Conservation (phyloP, 1,140 invertebrate genomes). For the Lordiphosa clarofinis region DNA sequence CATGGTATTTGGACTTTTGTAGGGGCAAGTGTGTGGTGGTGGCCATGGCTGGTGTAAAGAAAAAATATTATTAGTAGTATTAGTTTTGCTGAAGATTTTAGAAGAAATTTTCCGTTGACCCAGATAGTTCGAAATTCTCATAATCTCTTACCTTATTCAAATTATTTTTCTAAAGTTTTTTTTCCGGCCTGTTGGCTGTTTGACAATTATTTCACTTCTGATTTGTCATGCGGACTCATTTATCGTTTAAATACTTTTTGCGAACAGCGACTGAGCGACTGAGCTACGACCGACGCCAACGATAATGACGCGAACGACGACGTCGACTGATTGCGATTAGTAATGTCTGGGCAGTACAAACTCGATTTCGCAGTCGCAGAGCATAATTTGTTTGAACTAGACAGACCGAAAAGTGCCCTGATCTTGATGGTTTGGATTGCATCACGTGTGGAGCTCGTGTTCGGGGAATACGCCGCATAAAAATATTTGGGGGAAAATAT, state of each 20-base stretch:
- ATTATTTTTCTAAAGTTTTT: conserved; percentile 8
- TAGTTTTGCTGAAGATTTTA: conserved; percentile 21
- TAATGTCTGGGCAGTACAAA: conserved; percentile 36
- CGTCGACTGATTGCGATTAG: conserved; percentile 34
- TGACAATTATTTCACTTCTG: conserved; percentile 69
- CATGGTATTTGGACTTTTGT: conserved; percentile 56
- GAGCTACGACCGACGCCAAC: not conserved
- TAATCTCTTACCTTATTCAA: conserved; percentile 14
- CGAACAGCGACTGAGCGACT: not conserved
- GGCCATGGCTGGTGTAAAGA: conserved; percentile 34
- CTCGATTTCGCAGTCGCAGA: conserved; percentile 17
- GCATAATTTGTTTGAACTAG: conserved; percentile 36
- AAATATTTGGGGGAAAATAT: conserved; percentile 37
- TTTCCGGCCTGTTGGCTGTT: conserved; percentile 34
- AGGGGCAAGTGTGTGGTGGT: conserved; percentile 52
- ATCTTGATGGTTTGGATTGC: conserved; percentile 22
- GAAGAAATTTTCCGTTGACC: not conserved
- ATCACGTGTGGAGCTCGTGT: conserved; percentile 59
- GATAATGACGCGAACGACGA: conserved; percentile 9
- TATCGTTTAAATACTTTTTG: conserved; percentile 66
- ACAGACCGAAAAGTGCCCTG: conserved; percentile 6
- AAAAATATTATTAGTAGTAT: conserved; percentile 18
- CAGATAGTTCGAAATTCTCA: conserved; percentile 19
- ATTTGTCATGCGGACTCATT: conserved; percentile 66
- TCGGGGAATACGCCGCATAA: conserved; percentile 59